Evolutionary conservation across 2,888 invertebrate species (phyloP).

Genomic region (Heliconius ethilla): DNA sequence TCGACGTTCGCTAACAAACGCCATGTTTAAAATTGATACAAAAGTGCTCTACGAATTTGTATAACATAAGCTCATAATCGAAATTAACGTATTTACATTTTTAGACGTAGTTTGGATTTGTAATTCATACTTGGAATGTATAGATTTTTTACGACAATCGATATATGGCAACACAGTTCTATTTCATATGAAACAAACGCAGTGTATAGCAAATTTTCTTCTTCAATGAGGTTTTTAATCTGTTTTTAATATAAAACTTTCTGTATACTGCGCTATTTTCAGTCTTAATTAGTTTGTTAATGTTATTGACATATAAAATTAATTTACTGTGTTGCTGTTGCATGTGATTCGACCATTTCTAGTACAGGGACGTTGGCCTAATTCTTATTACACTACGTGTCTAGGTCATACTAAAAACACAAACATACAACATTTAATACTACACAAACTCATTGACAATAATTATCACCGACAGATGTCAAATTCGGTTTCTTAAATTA

Average conservation of each 20-base stretch:
- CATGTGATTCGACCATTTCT: constrained; percentile 46
- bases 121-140: constrained; percentile 62
- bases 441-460: not conserved
- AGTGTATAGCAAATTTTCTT: constrained; percentile 11
- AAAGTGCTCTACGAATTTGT: constrained; percentile 79
- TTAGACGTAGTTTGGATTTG: constrained; percentile 71
- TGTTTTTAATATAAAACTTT: not conserved
- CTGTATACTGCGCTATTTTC: constrained; percentile 6
- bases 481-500: not conserved
- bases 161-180: constrained; percentile 50
- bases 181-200: constrained; percentile 37
- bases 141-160: constrained; percentile 58
- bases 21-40: constrained; percentile 54
- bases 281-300: constrained; percentile 29
- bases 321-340: constrained; percentile 45
- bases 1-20: constrained; percentile 50
- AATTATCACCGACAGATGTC: constrained; percentile 6
- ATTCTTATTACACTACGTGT: constrained; percentile 36
- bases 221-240: not conserved
- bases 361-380: constrained; percentile 17
- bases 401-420: constrained; percentile 32
- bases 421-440: not conserved
- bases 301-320: constrained; percentile 30
- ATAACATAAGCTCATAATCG: constrained; percentile 64
- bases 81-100: constrained; percentile 68